Conservation (phyloP, 2,113 vertebrate genomes). For the Prinia subflava region DNA sequence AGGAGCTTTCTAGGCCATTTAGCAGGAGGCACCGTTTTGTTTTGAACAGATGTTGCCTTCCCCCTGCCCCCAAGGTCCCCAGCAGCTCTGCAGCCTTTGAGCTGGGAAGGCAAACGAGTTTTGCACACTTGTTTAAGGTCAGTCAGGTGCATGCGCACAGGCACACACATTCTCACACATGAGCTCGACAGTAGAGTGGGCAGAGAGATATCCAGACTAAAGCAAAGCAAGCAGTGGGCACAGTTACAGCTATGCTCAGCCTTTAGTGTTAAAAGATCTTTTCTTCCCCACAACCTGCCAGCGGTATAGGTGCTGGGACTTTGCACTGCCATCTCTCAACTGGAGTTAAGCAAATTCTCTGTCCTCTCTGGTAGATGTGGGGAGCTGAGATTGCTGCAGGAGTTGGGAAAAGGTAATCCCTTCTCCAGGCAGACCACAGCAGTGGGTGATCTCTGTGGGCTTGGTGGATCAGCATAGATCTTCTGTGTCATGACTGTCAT, state of each 20-base stretch:
- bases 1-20: slow-evolving; percentile 83
- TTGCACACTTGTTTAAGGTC: slow-evolving; percentile 54
- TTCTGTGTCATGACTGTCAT: not conserved
- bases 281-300: not conserved
- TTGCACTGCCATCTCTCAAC: not conserved
- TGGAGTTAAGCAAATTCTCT: not conserved
- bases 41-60: slow-evolving; percentile 78
- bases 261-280: not conserved
- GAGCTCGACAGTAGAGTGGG: not conserved
- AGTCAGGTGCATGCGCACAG: slow-evolving; percentile 34
- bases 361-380: not conserved
- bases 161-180: not conserved
- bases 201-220: not conserved
- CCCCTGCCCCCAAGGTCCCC: slow-evolving; percentile 15
- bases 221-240: not conserved
- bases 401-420: not conserved
- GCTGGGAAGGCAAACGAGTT: slow-evolving; percentile 51
- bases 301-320: not conserved
- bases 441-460: not conserved
- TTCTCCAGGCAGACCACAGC: not conserved
- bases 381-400: not conserved
- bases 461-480: not conserved
- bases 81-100: slow-evolving; percentile 48
- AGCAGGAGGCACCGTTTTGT: slow-evolving; percentile 81
- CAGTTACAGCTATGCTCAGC: not conserved